Conservation (phyloP, 2,113 vertebrate genomes). For the Seriola rivoliana region DNA sequence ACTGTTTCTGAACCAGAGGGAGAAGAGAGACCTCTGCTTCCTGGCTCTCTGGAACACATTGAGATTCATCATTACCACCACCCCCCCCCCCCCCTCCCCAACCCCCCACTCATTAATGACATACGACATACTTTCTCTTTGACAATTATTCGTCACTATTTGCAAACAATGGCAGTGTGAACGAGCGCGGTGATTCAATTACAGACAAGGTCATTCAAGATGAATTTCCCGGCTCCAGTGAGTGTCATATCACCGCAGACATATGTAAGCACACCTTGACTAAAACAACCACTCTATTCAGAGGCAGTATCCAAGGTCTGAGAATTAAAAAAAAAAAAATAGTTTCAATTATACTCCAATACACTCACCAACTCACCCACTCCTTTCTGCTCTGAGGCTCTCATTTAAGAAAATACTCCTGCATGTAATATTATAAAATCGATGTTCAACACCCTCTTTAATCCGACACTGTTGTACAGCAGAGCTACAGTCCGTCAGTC, state of each 20-base stretch:
- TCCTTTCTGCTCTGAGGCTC: neutral
- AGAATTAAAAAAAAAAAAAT: constrained; percentile 17
- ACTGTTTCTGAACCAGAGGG: constrained; percentile 58
- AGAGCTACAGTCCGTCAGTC: constrained; percentile 11
- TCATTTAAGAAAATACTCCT: neutral
- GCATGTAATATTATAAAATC: neutral
- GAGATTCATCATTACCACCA: constrained; percentile 70
- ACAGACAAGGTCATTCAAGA: constrained; percentile 60
- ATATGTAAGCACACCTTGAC: constrained; percentile 51
- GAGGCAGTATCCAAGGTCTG: constrained; percentile 38
- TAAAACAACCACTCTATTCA: constrained; percentile 45
- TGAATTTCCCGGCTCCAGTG: constrained; percentile 49
- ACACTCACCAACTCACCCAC: neutral
- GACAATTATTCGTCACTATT: constrained; percentile 78
- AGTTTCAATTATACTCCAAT: neutral
- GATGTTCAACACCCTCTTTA: constrained; percentile 13
- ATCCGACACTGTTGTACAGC: neutral
- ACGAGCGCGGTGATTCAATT: constrained; percentile 69
- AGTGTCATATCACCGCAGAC: constrained; percentile 35
- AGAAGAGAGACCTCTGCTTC: constrained; percentile 43
- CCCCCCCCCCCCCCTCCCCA: neutral
- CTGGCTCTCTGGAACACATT: constrained; percentile 62
- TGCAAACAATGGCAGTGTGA: constrained; percentile 52
- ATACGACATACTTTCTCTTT: constrained; percentile 61
- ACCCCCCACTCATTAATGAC: constrained; percentile 66